Evolutionary conservation across 1,140 invertebrate species (phyloP), one percentile per base, ranked within the genome.

Genomic region (Bombus ignitus): DNA sequence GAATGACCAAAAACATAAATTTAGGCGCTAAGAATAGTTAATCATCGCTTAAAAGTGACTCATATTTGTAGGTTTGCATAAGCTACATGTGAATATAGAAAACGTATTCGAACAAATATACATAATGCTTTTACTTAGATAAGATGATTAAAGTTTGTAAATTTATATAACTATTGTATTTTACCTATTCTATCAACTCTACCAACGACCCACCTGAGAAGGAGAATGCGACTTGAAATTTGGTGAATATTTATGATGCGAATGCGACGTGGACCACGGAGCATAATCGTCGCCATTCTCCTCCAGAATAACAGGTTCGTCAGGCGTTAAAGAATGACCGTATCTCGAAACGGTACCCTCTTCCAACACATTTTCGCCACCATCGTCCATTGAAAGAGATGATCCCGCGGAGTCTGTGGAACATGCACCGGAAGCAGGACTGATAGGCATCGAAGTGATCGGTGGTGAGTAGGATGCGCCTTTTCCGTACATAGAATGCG

Each of bases 351-450:
- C 88, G 1, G 90, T 91, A 42, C 88, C 87, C 81, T 94, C 93
- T 83, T 95, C 94, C 65, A 94, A 88, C 8, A 92, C 92, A 68
- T 92, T 95, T 76, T 93, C 95, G 1, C 95, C 96, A 2, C 96
- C 95, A 68, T 97, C 97, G 84, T 97, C 96, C 92, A 97, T 96
- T 53, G 97, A 97, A 8, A 97, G 94, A 10, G 97, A 97, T 0
- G 97, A 97, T 35, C 97, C 97, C 39, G 97, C 96, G 12, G 97
- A 97, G 89, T 97, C 97, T 1, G 96, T 96, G 3, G 97, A 97
- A 89, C 96, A 97, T 9, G 96, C 96, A 6, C 95, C 96, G 66
- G 95, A 95, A 37, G 93, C 95, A 32, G 96, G 96, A 91, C 96
- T 97, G 32, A 96, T 95, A 10, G 96, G 96, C 94, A 96, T 96